These are phyloP conservation scores for Eledona agricola DNA, from an alignment of 2,888 invertebrate species.

Conservation along the genomic window DNA sequence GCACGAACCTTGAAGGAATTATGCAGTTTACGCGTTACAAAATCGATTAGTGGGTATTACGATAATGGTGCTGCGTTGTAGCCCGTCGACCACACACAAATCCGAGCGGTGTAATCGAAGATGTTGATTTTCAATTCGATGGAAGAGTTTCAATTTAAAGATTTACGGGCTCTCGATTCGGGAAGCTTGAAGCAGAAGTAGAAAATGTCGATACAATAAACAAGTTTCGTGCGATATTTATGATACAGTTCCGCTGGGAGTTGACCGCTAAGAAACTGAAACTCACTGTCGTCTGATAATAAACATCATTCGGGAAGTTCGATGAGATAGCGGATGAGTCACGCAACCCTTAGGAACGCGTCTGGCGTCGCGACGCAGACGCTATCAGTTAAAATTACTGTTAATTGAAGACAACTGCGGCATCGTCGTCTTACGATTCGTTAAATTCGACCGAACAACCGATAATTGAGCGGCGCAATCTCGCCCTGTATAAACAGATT, in stretches of 20 bases:
- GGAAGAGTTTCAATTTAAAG: constrained; percentile 4
- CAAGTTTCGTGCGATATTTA: constrained; percentile 3
- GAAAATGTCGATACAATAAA: constrained; percentile 6
- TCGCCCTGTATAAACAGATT: constrained; percentile 30
- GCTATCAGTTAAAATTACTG: constrained; percentile 1
- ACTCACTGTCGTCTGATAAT: constrained; percentile 9
- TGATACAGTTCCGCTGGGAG: constrained; percentile 11
- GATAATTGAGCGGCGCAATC: constrained; percentile 26
- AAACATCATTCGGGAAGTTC: constrained; percentile 12
- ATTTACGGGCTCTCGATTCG: too few relatives aligned
- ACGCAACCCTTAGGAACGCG: constrained; percentile 1
- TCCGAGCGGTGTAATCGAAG: constrained; percentile 14
- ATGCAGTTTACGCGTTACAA: constrained; percentile 8
- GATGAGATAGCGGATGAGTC: constrained; percentile 10
- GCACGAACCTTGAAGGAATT: constrained; percentile 2
- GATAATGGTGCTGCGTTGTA: constrained; percentile 28
- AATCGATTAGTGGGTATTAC: constrained; percentile 24
- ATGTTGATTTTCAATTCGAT: constrained; percentile 7
- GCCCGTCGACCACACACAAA: constrained; percentile 11
- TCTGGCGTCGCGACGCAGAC: too few relatives aligned
- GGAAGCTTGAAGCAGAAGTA: constrained; percentile 1
- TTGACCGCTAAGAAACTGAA: constrained; percentile 6
- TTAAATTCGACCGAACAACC: constrained; percentile 23
- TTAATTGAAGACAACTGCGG: constrained; percentile 1
- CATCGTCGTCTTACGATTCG: constrained; percentile 22